Conservation (phyloP, 2,888 invertebrate species). For the Spisula solida region DNA sequence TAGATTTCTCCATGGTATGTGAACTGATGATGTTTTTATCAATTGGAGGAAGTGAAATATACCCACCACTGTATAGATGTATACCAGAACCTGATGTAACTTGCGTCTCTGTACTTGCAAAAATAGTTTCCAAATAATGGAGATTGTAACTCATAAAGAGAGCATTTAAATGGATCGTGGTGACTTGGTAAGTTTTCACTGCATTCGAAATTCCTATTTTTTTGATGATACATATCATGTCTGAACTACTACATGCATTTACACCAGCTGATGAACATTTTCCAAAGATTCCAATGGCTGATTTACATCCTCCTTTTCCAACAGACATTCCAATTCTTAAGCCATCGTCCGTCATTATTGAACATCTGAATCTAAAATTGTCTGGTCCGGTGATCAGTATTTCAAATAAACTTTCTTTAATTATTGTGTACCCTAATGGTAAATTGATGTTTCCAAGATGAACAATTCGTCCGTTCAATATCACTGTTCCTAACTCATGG, state of each 20-base stretch:
- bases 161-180: conserved; percentile 23
- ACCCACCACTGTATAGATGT: conserved; percentile 40
- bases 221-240: conserved; percentile 44
- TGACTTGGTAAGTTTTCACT: conserved; percentile 33
- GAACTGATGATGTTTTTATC: conserved; percentile 43
- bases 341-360: conserved; percentile 33
- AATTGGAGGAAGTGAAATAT: conserved; percentile 51
- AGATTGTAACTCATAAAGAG: conserved; percentile 43
- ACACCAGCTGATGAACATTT: conserved; percentile 44
- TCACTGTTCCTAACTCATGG: conserved; percentile 50
- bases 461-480: conserved; percentile 48
- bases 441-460: conserved; percentile 45
- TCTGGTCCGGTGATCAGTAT: conserved; percentile 50
- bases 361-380: conserved; percentile 37
- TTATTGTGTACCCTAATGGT: conserved; percentile 37
- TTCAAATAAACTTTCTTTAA: conserved; percentile 31
- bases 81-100: conserved; percentile 56
- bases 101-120: conserved; percentile 45
- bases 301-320: conserved; percentile 34
- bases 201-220: conserved; percentile 47
- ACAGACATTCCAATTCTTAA: conserved; percentile 41
- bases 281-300: conserved; percentile 53
- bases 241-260: conserved; percentile 11
- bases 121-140: conserved; percentile 47
- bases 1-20: conserved; percentile 33